phyloP scores from a whole-genome alignment of 2,113 vertebrate genomes.

The Channa maculata region DNA sequence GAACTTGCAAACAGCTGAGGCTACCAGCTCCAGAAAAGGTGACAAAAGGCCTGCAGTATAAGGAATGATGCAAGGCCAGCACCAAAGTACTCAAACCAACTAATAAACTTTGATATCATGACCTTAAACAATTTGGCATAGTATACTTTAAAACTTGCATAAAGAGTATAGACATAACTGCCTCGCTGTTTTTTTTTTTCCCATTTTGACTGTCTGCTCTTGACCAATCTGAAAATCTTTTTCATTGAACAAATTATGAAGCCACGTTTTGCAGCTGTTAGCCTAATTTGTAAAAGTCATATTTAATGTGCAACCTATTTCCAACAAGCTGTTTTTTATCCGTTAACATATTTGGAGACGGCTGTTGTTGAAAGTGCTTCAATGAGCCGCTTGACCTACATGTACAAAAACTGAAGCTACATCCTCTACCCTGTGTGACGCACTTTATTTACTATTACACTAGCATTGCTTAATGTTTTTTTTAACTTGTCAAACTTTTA shows the following conservation, averaged over 20 bases:
- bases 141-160: too few relatives aligned
- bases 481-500: too few relatives aligned
- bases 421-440: constrained; percentile 2
- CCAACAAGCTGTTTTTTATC: constrained; percentile 38
- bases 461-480: too few relatives aligned
- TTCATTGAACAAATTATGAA: not conserved
- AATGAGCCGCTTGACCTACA: constrained; percentile 32
- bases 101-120: not conserved
- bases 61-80: not conserved
- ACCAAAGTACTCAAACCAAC: too few relatives aligned
- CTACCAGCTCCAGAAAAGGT: too few relatives aligned
- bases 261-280: constrained; percentile 12
- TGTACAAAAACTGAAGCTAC: not conserved
- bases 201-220: not conserved
- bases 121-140: too few relatives aligned
- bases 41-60: not conserved
- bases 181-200: not conserved
- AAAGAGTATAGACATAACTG: too few relatives aligned
- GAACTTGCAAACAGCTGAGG: too few relatives aligned
- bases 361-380: constrained; percentile 17
- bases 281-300: constrained; percentile 12
- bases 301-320: constrained; percentile 24
- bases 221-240: not conserved
- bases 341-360: constrained; percentile 14
- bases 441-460: not conserved